These are phyloP conservation scores for Microplitis demolitor DNA, from an alignment of 1,140 invertebrate genomes.

Conservation along the genomic window DNA sequence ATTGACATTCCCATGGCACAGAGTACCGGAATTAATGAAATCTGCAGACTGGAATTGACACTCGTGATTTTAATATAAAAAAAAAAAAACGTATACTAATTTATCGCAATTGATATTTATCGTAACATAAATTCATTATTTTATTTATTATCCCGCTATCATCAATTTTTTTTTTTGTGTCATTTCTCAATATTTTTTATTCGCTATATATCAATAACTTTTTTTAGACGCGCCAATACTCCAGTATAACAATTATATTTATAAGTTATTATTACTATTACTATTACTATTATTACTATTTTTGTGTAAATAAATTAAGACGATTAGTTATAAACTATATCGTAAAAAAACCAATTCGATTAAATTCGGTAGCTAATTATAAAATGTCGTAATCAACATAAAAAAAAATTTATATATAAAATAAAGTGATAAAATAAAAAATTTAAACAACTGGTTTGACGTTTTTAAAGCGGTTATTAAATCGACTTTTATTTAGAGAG, in stretches of 20 bases:
- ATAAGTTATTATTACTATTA: too few species aligned
- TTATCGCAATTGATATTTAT: background rate
- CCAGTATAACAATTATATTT: background rate
- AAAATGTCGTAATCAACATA: background rate
- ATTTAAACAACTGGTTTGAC: too few species aligned
- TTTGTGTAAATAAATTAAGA: too few species aligned
- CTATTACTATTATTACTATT: too few species aligned
- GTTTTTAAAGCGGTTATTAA: background rate
- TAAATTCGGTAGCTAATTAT: too few species aligned
- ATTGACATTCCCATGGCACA: constrained; percentile 72
- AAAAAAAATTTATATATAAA: background rate
- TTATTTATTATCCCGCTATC: background rate
- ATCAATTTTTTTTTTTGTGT: background rate
- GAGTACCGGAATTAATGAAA: constrained; percentile 68
- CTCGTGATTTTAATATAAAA: constrained; percentile 9
- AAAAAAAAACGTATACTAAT: background rate
- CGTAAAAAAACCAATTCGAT: too few species aligned
- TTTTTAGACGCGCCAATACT: background rate
- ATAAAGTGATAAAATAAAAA: background rate
- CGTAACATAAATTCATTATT: too few species aligned
- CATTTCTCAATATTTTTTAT: background rate
- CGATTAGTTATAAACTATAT: too few species aligned
- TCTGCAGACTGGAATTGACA: constrained; percentile 66
- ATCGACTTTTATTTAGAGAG: background rate
- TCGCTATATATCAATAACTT: background rate